Percentiles rank a stretch among this genome's conserved stretches.
phyloP scores from a whole-genome alignment of 2,888 invertebrate genomes.

The Tachystola acroxantha region DNA sequence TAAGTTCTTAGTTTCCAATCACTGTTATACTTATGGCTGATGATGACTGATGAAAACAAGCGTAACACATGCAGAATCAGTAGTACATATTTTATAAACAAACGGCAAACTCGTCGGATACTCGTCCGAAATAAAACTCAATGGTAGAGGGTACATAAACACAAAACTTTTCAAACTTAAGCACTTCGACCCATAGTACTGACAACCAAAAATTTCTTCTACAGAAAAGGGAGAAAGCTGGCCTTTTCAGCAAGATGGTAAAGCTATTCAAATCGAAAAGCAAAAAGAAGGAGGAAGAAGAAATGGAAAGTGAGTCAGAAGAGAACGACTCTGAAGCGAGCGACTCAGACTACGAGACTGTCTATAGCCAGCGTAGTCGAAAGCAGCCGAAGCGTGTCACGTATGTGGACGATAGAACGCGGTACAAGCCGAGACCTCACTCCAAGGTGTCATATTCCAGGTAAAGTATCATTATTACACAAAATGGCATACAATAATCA shows the following conservation, averaged over 20 bases:
- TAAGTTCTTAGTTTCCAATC: too few relatives aligned
- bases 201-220: too few relatives aligned
- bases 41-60: too few relatives aligned
- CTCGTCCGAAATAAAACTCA: too few relatives aligned
- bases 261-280: slow-evolving; percentile 37
- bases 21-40: too few relatives aligned
- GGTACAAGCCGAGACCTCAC: slow-evolving; percentile 20
- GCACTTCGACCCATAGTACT: too few relatives aligned
- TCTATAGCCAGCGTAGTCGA: slow-evolving; percentile 35
- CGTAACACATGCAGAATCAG: too few relatives aligned
- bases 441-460: slow-evolving; percentile 26
- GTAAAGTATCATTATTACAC: slow-evolving; percentile 9
- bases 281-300: slow-evolving; percentile 14
- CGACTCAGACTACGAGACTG: slow-evolving; percentile 48
- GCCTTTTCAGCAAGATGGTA: slow-evolving; percentile 47
- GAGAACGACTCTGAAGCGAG: slow-evolving; percentile 24
- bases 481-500: too few relatives aligned
- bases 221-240: slow-evolving; percentile 29
- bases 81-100: too few relatives aligned
- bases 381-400: not conserved
- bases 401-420: slow-evolving; percentile 8
- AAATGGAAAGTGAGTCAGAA: slow-evolving; percentile 10
- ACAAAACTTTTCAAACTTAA: too few relatives aligned
- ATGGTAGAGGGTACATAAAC: too few relatives aligned
- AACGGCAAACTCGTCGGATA: too few relatives aligned